Conservation (phyloP, 1,140 invertebrate species). For the Dryas iulia region DNA sequence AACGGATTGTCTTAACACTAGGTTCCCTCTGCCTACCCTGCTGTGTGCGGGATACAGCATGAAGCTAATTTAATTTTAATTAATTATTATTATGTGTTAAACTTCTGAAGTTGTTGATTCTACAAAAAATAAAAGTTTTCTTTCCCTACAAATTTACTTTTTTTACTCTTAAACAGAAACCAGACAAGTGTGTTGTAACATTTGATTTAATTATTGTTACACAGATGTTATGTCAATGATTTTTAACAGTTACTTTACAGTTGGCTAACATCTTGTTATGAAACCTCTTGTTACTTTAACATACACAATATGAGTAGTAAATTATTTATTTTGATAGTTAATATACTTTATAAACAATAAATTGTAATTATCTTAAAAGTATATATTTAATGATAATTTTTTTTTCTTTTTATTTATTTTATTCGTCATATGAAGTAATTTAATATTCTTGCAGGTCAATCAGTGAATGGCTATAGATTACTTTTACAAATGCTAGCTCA, state of each 20-base stretch:
- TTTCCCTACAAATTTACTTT: background rate
- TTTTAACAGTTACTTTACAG: background rate
- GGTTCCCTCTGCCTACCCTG: no score
- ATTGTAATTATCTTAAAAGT: background rate
- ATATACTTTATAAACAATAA: no score
- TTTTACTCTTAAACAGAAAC: background rate
- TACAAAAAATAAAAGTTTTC: no score
- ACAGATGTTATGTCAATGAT: background rate
- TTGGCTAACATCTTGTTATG: background rate
- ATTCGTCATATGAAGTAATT: no score
- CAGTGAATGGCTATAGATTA: constrained; percentile 86
- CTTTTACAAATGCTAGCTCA: constrained; percentile 85
- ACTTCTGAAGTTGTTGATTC: no score
- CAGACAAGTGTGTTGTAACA: background rate
- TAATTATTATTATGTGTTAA: no score
- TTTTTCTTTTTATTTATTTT: background rate
- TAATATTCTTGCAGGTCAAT: constrained; percentile 59
- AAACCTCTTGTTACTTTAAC: background rate
- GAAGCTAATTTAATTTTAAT: no score
- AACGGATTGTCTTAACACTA: no score
- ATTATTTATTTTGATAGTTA: no score
- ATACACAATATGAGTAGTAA: no score
- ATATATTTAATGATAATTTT: background rate
- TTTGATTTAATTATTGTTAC: background rate
- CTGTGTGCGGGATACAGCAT: no score